Evolutionary conservation across 1,140 invertebrate species (phyloP), one percentile per base, ranked within the genome.

Genomic region (Heliothis subflexa): DNA sequence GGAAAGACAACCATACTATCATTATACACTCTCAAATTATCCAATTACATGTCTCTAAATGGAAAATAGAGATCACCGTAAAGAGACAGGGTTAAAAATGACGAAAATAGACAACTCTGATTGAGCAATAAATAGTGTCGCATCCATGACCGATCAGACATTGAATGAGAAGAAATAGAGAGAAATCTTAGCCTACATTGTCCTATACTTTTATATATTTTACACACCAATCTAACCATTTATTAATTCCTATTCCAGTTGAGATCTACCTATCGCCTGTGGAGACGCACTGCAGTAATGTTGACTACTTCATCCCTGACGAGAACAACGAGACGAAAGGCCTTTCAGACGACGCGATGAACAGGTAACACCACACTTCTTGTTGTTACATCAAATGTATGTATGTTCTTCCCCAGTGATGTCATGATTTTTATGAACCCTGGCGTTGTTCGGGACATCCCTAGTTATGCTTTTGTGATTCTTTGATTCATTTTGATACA

Each of bases 201-300:
- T 7, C 0, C 25, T 13, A 28, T 25, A 59, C 13, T 13, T 28
- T 0, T 10, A 10, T n/a, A 21, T 3, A 7, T 49, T 47, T 47
- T 49, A 9, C 14, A 14, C 28, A 54, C 4, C 10, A 59, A 57
- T 18, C 33, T 73, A 73, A 73, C n/a, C 12, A 47, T 12, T 12
- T 14, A 14, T 47, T 55, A 72, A 18, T 68, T 74, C 89, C 83
- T n/a, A 78, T 96, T 97, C 18, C 95, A 98, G 98, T 98, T 82
- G 97, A 97, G 87, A 97, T 97, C 47, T 99, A 99, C 91, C 94
- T 98, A 84, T 99, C 98, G 72, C 98, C 98, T 0, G 97, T 98
- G 71, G 98, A 99, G 94, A 99, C 98, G 1, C 97, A 99, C 93
- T 99, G 98, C 94, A 98, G 97, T 93, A 99, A 99, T 95, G 97